These are phyloP conservation scores for Hydrolagus colliei DNA, from an alignment of 2,797 vertebrate species.

Conservation along the genomic window DNA sequence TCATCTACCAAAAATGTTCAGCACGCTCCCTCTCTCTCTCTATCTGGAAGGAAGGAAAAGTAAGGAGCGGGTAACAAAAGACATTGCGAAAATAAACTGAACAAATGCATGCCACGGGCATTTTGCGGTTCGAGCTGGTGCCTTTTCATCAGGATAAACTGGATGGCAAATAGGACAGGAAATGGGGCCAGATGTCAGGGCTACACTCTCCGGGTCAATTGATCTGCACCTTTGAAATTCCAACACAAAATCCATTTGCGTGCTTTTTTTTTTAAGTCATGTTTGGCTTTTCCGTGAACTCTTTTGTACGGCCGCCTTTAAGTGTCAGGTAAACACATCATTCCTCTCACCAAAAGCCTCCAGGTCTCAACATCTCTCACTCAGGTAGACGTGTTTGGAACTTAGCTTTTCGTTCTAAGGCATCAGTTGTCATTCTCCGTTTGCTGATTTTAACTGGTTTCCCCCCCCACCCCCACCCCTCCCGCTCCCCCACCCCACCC, in stretches of 20 bases:
- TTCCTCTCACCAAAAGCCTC: neutral
- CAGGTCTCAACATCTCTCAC: neutral
- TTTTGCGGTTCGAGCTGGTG: neutral
- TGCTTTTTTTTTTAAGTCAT: neutral
- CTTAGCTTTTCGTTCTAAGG: neutral
- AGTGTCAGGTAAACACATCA: conserved; percentile 14
- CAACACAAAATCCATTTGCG: neutral
- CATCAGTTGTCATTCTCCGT: neutral
- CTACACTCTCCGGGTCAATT: neutral
- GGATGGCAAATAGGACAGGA: neutral
- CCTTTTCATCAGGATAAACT: neutral
- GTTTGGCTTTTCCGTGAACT: neutral
- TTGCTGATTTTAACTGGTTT: neutral
- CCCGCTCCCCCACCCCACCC: too few relatives aligned
- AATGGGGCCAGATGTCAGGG: neutral
- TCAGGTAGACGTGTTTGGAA: neutral
- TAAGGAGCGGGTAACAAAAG: neutral
- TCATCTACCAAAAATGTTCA: neutral
- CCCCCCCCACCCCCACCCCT: too few relatives aligned
- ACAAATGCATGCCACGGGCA: neutral
- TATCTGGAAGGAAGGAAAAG: neutral
- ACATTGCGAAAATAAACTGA: neutral
- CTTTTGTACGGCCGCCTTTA: neutral
- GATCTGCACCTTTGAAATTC: conserved; percentile 8
- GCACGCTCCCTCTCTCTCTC: too few relatives aligned